Evolutionary conservation across 2,797 vertebrate genomes (phyloP).

Genomic region (Synaphobranchus kaupii): DNA sequence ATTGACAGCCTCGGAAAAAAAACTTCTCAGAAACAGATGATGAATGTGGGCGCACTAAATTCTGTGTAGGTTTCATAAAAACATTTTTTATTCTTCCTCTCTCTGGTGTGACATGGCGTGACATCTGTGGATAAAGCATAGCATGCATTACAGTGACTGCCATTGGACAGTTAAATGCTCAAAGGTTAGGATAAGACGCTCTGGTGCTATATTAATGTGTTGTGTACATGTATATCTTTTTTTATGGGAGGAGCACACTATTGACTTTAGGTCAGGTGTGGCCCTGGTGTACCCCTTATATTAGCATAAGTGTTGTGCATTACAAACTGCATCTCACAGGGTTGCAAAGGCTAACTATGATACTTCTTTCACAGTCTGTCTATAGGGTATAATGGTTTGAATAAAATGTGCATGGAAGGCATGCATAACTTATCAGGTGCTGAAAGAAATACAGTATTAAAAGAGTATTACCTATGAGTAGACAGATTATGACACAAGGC

Average conservation of each 20-base stretch:
- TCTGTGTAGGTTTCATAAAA: neutral
- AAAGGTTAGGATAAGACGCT: neutral
- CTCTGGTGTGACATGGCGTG: neutral
- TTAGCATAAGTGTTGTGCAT: neutral
- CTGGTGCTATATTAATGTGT: neutral
- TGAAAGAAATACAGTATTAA: neutral
- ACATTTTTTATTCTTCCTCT: neutral
- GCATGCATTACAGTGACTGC: neutral
- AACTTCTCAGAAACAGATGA: constrained; percentile 19
- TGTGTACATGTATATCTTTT: neutral
- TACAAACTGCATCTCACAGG: neutral
- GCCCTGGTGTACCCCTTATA: neutral
- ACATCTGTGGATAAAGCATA: neutral
- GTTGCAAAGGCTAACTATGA: neutral
- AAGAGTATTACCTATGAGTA: neutral
- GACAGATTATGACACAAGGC: neutral
- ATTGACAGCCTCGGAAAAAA: constrained; percentile 12
- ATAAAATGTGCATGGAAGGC: neutral
- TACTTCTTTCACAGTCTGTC: neutral
- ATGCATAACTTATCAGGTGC: neutral
- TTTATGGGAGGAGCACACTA: neutral
- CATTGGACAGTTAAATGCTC: neutral
- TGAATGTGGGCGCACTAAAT: constrained; percentile 19
- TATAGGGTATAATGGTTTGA: neutral
- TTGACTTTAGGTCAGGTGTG: neutral